A percentile compares a stretch with the other conserved stretches of the same genome.
Evolutionary conservation across 2,797 vertebrate genomes (phyloP).

Genomic region (Pangasius krempfi): DNA sequence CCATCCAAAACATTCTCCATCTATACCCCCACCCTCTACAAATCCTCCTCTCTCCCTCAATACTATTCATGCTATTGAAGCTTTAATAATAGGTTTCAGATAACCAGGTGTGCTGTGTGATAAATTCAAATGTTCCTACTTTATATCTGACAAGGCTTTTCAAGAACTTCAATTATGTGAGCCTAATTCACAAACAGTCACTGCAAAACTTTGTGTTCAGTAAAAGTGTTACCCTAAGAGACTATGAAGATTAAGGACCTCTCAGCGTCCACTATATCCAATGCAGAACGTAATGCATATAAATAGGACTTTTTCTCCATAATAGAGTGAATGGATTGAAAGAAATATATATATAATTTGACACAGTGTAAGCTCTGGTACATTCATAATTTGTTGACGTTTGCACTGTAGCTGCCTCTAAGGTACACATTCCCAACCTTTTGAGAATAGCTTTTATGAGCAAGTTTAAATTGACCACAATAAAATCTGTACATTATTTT

Average conservation of each 20-base stretch:
- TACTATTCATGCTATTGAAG: conserved; percentile 40
- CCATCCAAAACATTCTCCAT: conserved; percentile 7
- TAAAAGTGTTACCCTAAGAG: not conserved
- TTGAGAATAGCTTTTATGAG: conserved; percentile 42
- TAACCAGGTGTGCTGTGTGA: conserved; percentile 47
- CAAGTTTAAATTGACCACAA: conserved; percentile 50
- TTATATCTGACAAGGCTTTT: conserved; percentile 21
- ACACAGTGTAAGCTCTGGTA: conserved; percentile 2
- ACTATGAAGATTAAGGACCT: not conserved
- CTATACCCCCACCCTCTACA: conserved; percentile 17
- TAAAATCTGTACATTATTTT: conserved; percentile 48
- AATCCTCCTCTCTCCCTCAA: not conserved
- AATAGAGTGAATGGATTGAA: not conserved
- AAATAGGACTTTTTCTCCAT: not conserved
- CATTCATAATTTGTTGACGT: conserved; percentile 47
- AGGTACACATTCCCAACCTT: conserved; percentile 40
- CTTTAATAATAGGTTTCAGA: conserved; percentile 47
- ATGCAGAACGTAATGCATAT: not conserved
- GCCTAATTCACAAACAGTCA: conserved; percentile 20
- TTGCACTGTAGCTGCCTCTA: conserved; percentile 37
- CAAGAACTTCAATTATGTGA: not conserved
- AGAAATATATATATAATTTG: conserved; percentile 13
- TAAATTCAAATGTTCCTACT: conserved; percentile 36
- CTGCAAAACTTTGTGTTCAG: not conserved
- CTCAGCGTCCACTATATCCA: conserved; percentile 7